A percentile compares a stretch with the other conserved stretches of the same genome.
phyloP scores from a whole-genome alignment of 2,888 invertebrate genomes.

The Eupithecia insigniata region DNA sequence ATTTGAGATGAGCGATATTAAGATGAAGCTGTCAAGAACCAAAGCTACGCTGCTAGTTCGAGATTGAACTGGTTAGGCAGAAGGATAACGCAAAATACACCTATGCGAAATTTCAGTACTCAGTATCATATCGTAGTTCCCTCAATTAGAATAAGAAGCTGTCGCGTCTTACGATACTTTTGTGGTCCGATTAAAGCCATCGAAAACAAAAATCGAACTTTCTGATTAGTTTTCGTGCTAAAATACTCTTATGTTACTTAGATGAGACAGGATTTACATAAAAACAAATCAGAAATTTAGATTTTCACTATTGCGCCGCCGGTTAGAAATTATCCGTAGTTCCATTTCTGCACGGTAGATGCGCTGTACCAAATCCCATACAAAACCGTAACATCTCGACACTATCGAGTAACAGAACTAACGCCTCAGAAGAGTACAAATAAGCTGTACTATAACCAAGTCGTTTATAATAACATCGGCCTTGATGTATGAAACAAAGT shows the following conservation, averaged over 20 bases:
- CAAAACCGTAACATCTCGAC: not conserved
- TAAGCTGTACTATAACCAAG: not conserved
- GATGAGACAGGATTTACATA: not conserved
- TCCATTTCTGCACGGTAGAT: not conserved
- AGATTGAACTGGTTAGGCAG: not conserved
- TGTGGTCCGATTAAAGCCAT: not conserved
- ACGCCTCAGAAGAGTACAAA: not conserved
- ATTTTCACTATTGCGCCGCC: not conserved
- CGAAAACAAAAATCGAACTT: not conserved
- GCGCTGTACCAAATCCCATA: not conserved
- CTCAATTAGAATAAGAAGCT: not conserved
- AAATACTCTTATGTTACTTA: not conserved
- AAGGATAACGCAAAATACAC: not conserved
- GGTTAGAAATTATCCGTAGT: not conserved
- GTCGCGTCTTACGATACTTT: not conserved
- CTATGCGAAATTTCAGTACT: not conserved
- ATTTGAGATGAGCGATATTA: not conserved
- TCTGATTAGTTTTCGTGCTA: not conserved
- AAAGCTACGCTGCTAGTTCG: not conserved
- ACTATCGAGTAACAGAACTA: not conserved
- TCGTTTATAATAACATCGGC: not conserved
- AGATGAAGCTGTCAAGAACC: not conserved
- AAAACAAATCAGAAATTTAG: not conserved
- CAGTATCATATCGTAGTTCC: not conserved
- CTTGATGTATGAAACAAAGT: slow-evolving; percentile 1